These are phyloP conservation scores for Aethina tumida DNA, from an alignment of 1,140 invertebrate species.

Conservation along the genomic window DNA sequence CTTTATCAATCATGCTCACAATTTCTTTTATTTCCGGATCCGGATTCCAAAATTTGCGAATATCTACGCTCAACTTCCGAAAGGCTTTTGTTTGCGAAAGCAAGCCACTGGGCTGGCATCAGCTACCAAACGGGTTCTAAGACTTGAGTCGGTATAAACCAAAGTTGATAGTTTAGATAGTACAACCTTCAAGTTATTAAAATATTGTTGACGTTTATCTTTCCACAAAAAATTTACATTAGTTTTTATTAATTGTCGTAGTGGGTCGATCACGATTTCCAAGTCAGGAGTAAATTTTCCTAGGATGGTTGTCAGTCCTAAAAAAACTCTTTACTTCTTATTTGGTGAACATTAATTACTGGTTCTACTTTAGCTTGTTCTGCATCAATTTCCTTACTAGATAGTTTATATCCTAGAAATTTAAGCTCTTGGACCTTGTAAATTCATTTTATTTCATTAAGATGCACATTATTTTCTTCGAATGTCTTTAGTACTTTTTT, in stretches of 20 bases:
- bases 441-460: no score
- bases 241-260: slow-evolving; percentile 17
- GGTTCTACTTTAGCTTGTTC: no score
- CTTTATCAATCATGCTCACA: slow-evolving; percentile 4
- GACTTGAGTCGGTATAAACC: slow-evolving; percentile 36
- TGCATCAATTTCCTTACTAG: no score
- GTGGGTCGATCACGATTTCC: slow-evolving; percentile 19
- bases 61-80: slow-evolving; percentile 33
- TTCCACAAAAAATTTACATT: slow-evolving; percentile 18
- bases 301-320: slow-evolving; percentile 19
- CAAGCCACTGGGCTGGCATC: slow-evolving; percentile 38
- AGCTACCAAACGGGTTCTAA: slow-evolving; percentile 30
- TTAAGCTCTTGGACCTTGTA: no score
- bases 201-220: slow-evolving; percentile 9
- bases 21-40: slow-evolving; percentile 6
- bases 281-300: slow-evolving; percentile 21
- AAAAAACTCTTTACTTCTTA: no score
- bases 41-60: slow-evolving; percentile 24
- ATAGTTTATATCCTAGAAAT: no score
- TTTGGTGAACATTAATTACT: no score
- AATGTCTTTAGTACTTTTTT: slow-evolving; percentile 14
- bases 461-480: slow-evolving; percentile 7
- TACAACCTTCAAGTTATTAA: slow-evolving; percentile 11
- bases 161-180: slow-evolving; percentile 26
- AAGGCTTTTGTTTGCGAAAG: slow-evolving; percentile 34